A percentile compares a stretch with the other conserved stretches of the same genome.
phyloP scores from a whole-genome alignment of 2,113 vertebrate species.

The Pedetes capensis region DNA sequence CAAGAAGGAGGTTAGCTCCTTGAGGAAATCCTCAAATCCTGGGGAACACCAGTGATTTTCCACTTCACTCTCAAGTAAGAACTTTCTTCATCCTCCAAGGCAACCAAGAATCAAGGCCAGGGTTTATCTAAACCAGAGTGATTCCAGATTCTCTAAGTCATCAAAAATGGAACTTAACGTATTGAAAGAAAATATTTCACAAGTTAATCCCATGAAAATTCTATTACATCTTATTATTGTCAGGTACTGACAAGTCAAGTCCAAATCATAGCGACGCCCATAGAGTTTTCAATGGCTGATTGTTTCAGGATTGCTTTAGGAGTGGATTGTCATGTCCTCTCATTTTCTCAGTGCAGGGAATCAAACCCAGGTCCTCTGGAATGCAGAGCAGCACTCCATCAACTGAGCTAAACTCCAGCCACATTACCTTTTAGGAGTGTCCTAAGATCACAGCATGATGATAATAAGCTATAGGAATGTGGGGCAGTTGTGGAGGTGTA shows the following conservation, averaged over 20 bases:
- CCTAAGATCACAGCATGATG: neutral
- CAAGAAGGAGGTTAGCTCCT: neutral
- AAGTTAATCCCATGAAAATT: neutral
- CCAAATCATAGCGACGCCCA: no score
- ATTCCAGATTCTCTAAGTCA: neutral
- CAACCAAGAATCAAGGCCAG: neutral
- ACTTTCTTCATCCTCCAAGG: neutral
- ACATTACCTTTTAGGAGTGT: neutral
- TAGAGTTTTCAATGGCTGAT: no score
- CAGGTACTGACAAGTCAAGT: no score
- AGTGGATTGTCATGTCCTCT: no score
- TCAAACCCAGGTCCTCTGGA: no score
- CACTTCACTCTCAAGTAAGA: neutral
- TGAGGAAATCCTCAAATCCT: neutral
- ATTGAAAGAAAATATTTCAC: neutral
- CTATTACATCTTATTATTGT: neutral
- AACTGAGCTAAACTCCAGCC: no score
- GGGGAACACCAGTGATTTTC: neutral
- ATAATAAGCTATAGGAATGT: neutral
- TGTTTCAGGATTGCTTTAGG: no score
- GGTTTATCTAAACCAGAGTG: neutral
- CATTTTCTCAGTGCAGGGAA: no score
- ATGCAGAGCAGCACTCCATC: no score
- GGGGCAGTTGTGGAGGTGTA: neutral
- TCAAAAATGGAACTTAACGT: neutral